phyloP scores from a whole-genome alignment of 1,140 invertebrate genomes.

The Pteromalus puparum region DNA sequence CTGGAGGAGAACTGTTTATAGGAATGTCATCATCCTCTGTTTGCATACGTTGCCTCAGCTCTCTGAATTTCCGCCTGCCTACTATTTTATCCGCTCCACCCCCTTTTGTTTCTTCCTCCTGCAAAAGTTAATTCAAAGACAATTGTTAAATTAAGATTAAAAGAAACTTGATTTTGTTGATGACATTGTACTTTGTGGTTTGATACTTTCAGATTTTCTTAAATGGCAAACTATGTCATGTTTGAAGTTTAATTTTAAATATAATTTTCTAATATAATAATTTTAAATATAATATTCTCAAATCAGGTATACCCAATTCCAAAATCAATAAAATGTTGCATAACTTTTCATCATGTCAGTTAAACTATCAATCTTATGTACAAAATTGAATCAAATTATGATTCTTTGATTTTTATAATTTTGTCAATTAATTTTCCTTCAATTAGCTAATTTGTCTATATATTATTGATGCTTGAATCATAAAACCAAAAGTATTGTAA shows the following conservation, averaged over 20 bases:
- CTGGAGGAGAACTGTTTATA: slow-evolving; percentile 81
- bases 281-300: too few species aligned
- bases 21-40: slow-evolving; percentile 86
- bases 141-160: slow-evolving; percentile 15
- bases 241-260: not conserved
- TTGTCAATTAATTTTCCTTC: too few species aligned
- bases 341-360: too few species aligned
- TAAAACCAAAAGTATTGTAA: not conserved
- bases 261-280: not conserved
- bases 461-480: not conserved
- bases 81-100: slow-evolving; percentile 65
- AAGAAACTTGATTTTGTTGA: too few species aligned
- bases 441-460: not conserved
- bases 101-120: slow-evolving; percentile 69
- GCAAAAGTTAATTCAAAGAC: slow-evolving; percentile 57
- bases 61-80: slow-evolving; percentile 84
- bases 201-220: too few species aligned
- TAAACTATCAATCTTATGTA: too few species aligned
- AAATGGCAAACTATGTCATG: slow-evolving; percentile 21
- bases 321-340: not conserved
- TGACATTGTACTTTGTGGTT: too few species aligned
- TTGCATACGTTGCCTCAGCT: slow-evolving; percentile 89
- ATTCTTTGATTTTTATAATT: too few species aligned
- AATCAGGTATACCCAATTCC: too few species aligned
- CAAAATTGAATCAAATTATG: too few species aligned